phyloP scores from a whole-genome alignment of 2,888 invertebrate genomes.

The Ariolimax columbianus region DNA sequence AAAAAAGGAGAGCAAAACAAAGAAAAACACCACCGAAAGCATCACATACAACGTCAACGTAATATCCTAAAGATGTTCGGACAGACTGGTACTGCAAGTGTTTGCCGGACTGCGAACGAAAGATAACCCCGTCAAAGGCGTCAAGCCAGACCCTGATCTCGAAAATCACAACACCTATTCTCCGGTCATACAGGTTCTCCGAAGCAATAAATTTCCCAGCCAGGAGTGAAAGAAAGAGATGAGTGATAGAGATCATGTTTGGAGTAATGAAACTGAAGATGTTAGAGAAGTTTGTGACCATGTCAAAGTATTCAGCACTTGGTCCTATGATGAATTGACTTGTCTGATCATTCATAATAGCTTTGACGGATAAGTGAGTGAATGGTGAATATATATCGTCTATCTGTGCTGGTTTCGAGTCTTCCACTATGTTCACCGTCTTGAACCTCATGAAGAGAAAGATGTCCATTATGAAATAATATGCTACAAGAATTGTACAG shows the following conservation, averaged over 20 bases:
- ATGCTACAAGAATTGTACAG: conserved; percentile 44
- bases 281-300: conserved; percentile 83
- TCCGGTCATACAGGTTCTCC: conserved; percentile 60
- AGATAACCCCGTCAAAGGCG: conserved; percentile 91
- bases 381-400: conserved; percentile 53
- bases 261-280: conserved; percentile 84
- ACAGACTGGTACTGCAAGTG: conserved; percentile 49
- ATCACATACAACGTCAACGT: conserved; percentile 53
- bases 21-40: conserved; percentile 52
- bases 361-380: conserved; percentile 86
- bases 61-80: conserved; percentile 50
- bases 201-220: conserved; percentile 48
- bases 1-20: conserved; percentile 52
- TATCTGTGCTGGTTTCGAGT: conserved; percentile 45
- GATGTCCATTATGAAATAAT: conserved; percentile 54
- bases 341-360: conserved; percentile 88
- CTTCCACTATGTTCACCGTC: conserved; percentile 50
- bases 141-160: conserved; percentile 90
- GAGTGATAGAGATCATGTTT: conserved; percentile 85
- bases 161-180: conserved; percentile 87
- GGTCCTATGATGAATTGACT: conserved; percentile 91
- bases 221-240: conserved; percentile 30
- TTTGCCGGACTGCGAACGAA: conserved; percentile 82
- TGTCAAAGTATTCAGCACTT: conserved; percentile 86
- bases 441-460: conserved; percentile 52